phyloP scores from a whole-genome alignment of 1,140 invertebrate species.

The Cylas formicarius region DNA sequence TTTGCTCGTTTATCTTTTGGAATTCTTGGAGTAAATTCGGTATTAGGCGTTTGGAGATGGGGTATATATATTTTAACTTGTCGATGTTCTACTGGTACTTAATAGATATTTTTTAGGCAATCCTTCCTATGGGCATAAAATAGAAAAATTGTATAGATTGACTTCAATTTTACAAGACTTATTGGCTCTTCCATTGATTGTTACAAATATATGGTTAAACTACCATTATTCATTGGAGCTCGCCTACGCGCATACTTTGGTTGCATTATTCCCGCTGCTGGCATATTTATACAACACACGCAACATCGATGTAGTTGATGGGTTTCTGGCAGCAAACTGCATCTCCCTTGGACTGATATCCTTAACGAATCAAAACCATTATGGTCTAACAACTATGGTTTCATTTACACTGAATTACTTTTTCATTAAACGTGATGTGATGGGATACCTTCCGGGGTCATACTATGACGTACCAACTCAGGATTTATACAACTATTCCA shows the following conservation, averaged over 20 bases:
- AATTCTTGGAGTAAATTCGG: slow-evolving; percentile 14
- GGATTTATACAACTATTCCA: slow-evolving; percentile 25
- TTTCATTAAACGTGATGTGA: slow-evolving; percentile 16
- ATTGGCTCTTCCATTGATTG: slow-evolving; percentile 20
- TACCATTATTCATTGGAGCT: slow-evolving; percentile 17
- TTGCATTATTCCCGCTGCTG: slow-evolving; percentile 15
- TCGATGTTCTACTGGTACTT: background rate
- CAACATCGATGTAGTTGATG: slow-evolving; percentile 10
- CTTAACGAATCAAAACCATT: slow-evolving; percentile 16
- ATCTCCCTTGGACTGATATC: slow-evolving; percentile 14
- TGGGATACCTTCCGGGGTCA: slow-evolving; percentile 6
- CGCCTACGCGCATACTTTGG: slow-evolving; percentile 9
- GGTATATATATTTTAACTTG: slow-evolving; percentile 13
- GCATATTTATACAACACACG: slow-evolving; percentile 14
- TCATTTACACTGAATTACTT: slow-evolving; percentile 23
- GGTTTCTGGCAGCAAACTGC: slow-evolving; percentile 10
- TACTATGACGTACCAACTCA: slow-evolving; percentile 18
- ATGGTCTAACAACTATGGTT: slow-evolving; percentile 16
- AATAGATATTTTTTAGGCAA: slow-evolving; percentile 18
- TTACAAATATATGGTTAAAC: slow-evolving; percentile 18
- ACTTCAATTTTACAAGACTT: slow-evolving; percentile 20
- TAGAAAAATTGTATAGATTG: slow-evolving; percentile 13
- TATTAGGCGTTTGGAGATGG: slow-evolving; percentile 25
- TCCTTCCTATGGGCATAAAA: slow-evolving; percentile 19
- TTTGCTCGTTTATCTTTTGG: slow-evolving; percentile 16